These are phyloP conservation scores for Cephus cinctus DNA, from an alignment of 1,140 invertebrate species.

Conservation along the genomic window DNA sequence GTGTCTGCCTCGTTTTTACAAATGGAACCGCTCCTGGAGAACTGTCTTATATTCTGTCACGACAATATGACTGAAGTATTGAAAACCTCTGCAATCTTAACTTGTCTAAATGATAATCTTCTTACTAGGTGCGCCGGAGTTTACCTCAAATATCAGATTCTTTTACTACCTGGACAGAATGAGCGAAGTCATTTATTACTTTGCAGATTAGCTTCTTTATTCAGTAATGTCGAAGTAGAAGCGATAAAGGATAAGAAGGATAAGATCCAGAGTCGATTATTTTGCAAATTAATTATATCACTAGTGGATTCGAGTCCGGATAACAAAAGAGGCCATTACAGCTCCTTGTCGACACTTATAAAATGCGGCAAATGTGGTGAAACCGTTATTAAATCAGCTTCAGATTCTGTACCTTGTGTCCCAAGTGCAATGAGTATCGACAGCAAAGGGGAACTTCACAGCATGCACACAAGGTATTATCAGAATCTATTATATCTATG, in stretches of 20 bases:
- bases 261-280: conserved; percentile 79
- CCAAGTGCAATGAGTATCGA: conserved; percentile 70
- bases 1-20: conserved; percentile 92
- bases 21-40: conserved; percentile 84
- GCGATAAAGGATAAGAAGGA: conserved; percentile 76
- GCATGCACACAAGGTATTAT: conserved; percentile 64
- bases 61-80: conserved; percentile 79
- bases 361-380: conserved; percentile 67
- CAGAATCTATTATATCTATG: too few species aligned
- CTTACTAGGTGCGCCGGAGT: conserved; percentile 61
- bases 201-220: conserved; percentile 72
- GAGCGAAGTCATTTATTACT: too few species aligned
- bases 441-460: conserved; percentile 66
- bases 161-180: too few species aligned
- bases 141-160: not conserved
- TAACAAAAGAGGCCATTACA: conserved; percentile 73
- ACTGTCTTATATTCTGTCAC: conserved; percentile 79
- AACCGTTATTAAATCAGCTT: conserved; percentile 62
- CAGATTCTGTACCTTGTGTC: conserved; percentile 66
- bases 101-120: conserved; percentile 78
- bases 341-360: conserved; percentile 73
- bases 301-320: conserved; percentile 71
- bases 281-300: conserved; percentile 77
- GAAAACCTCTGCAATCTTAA: conserved; percentile 73
- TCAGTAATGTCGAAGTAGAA: conserved; percentile 78